phyloP scores from a whole-genome alignment of 2,113 vertebrate species.

The Rhynchomys soricoides region DNA sequence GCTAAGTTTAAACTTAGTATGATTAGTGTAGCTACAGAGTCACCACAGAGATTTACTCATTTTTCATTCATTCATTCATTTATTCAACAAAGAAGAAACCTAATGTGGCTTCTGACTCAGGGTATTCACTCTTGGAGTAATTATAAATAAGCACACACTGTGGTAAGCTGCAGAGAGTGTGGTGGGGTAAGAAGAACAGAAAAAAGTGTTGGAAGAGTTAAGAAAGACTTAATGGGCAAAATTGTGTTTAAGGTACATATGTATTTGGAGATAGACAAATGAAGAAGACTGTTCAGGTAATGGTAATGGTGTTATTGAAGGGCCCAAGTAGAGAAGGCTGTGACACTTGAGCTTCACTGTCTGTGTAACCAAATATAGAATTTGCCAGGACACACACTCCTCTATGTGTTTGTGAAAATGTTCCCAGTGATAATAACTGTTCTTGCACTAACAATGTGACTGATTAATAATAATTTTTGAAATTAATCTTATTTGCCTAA shows the following conservation, averaged over 20 bases:
- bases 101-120: background rate
- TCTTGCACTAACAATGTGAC: background rate
- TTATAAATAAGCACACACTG: background rate
- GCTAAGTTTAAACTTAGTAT: background rate
- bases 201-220: background rate
- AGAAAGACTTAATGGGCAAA: background rate
- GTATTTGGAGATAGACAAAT: background rate
- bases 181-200: background rate
- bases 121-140: background rate
- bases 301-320: background rate
- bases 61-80: background rate
- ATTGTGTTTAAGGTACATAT: background rate
- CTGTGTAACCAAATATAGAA: background rate
- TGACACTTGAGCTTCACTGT: background rate
- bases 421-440: background rate
- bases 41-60: background rate
- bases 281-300: background rate
- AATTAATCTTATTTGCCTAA: background rate
- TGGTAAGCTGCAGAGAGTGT: background rate
- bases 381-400: background rate
- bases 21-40: background rate
- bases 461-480: conserved; percentile 11
- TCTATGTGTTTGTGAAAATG: background rate
- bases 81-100: background rate
- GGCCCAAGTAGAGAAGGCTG: background rate